Evolutionary conservation across 1,140 invertebrate genomes (phyloP), one percentile per base, ranked within the genome.

Genomic region (Triops longicaudatus): DNA sequence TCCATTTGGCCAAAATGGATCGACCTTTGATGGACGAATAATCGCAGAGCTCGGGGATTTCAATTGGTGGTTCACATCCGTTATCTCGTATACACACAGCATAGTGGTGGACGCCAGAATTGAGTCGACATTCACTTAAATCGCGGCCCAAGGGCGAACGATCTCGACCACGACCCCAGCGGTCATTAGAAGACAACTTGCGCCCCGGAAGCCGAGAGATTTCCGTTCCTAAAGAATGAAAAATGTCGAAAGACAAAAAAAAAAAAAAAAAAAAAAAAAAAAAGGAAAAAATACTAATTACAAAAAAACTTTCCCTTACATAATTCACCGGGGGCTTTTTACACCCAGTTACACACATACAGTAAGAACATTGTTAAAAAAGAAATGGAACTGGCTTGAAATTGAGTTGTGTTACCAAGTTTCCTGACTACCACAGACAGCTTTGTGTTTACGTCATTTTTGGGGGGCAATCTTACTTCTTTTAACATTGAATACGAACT

Each of bases 1-100:
- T 63, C 50, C 50, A 63, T 63, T 63, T 63, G 50, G 50, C 50
- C 50, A 63, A 63, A 63, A 63, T 63, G 50, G 50, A 63, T 63
- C 50, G 50, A 14, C 50, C 50, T 63, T 63, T 63, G 50, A 63
- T 63, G 50, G 50, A 63, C 50, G 50, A 63, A 63, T 63, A 63
- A 63, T 63, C 50, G 50, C 50, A 63, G 14, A 63, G 50, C 50
- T 63, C 50, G 14, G n/a, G 14, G 50, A 22, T 22, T 63, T 63
- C 50, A 63, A 14, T 63, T 10, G 50, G 50, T 6, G 50, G 50
- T 22, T 63, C 50, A 22, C 50, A 63, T 63, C 50, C 50, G 14
- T 63, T 63, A 63, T 63, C 22, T 63, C 22, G 50, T 17, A 63
- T 63, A 63, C 50, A 63, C 5, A 63, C 50, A 63, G 50, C 50